phyloP scores from a whole-genome alignment of 2,888 invertebrate species.

The Nebria salina region DNA sequence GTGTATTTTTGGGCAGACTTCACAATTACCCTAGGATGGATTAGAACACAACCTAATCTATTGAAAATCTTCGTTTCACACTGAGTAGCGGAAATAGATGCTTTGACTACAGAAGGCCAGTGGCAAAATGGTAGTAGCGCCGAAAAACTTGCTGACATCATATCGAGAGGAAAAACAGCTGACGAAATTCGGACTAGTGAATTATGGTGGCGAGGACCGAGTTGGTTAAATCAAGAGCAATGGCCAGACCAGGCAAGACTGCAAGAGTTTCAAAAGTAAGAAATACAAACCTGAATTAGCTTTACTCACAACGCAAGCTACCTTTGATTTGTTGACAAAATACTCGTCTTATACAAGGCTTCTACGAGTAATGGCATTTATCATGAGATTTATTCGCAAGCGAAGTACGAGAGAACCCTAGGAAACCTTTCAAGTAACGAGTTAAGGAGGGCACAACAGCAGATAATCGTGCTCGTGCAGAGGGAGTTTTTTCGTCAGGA shows the following conservation, averaged over 20 bases:
- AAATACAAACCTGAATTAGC: no score
- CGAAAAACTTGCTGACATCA: constrained; percentile 50
- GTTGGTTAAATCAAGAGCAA: constrained; percentile 32
- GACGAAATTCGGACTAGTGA: neutral
- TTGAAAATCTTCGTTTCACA: constrained; percentile 53
- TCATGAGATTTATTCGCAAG: no score
- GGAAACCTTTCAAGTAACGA: no score
- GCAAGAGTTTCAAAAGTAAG: neutral
- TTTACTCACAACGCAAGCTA: no score
- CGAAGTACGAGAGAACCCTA: no score
- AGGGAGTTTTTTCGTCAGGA: no score
- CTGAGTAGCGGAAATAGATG: constrained; percentile 50
- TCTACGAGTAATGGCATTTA: no score
- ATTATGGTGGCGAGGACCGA: constrained; percentile 44
- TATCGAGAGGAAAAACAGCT: constrained; percentile 39
- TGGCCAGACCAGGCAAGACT: neutral
- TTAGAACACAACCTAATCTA: no score
- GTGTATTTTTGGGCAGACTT: constrained; percentile 53
- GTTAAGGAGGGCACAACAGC: no score
- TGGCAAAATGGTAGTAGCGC: constrained; percentile 49
- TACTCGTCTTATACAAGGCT: no score
- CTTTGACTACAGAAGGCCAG: constrained; percentile 23
- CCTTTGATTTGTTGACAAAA: no score
- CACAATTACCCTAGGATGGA: constrained; percentile 53
- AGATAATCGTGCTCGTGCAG: no score